Base-by-base conservation (phyloP, 2,113 vertebrate species). In the Phyllopteryx taeniolatus region DNA sequence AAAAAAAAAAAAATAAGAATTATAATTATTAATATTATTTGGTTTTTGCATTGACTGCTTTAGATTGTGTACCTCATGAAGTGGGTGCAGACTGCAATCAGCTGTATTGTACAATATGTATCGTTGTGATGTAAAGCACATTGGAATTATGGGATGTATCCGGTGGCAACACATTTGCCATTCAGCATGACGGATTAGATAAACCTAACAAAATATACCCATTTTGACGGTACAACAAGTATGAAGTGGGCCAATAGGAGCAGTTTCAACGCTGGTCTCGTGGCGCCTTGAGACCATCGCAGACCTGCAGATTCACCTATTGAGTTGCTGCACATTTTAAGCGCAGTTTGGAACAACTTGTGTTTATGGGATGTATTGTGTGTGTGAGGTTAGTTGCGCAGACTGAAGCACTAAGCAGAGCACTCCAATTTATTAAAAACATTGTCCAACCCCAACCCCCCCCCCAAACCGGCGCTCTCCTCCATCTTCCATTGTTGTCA, bases 341-440 rank as follows among this genome's bases (percentile, higher is more conserved):
- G 22, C 3, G 12, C 22, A 14, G 1, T 59, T 27, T 59, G 22
- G 56, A 59, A 31, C 17, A 62, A 42, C 12, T 60, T 11, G 12
- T 59, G 56, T 42, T 20, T 8, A 43, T 42, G 14, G 10, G 9
- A 47, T 7, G 62, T 19, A 14, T 44, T n/a, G 63, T 82, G 79
- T 72, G 75, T 78, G 83, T 57, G 75, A 81, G 81, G 85, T 87
- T 88, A 84, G 88, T 82, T 78, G 85, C 89, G 88, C 79, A 89
- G 87, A 92, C 87, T 89, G 89, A 90, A 88, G 87, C 88, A 85
- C 89, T 90, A 87, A 89, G 86, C 90, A 86, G 88, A 92, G 89
- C 92, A 92, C 91, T 92, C 91, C 86, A 82, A 91, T 90, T 90
- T 93, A 93, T 92, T 93, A 92, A 93, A 93, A 89, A 87, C 76